Evolutionary conservation across 2,113 vertebrate species (phyloP).

Genomic region (Cynopterus brachyotis): DNA sequence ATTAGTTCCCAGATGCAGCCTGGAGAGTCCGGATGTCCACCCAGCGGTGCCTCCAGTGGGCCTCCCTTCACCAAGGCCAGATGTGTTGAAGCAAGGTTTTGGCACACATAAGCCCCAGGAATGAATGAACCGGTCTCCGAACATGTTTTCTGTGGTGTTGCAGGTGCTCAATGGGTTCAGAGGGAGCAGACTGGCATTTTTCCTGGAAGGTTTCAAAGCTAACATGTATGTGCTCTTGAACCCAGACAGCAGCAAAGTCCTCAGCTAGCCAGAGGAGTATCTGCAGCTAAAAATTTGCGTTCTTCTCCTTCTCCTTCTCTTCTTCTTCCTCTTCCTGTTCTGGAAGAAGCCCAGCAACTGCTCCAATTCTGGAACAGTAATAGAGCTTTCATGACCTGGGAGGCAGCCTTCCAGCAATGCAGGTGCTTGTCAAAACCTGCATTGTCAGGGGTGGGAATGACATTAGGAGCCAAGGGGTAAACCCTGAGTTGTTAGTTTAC

Average conservation of each 20-base stretch:
- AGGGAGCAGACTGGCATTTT: background rate
- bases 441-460: accelerated
- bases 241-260: background rate
- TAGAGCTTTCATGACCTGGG: background rate
- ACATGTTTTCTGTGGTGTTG: accelerated
- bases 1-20: background rate
- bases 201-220: background rate
- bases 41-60: accelerated
- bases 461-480: background rate
- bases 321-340: background rate
- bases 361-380: background rate
- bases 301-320: background rate
- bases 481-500: background rate
- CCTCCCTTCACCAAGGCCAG: background rate
- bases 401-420: background rate
- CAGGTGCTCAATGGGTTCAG: background rate
- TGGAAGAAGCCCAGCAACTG: background rate
- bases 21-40: accelerated
- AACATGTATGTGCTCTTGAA: accelerated
- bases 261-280: background rate
- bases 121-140: too few relatives aligned
- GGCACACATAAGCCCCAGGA: accelerated
- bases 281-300: background rate
- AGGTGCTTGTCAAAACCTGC: background rate
- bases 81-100: background rate